A percentile compares a stretch with the other conserved stretches of the same genome.
These are phyloP conservation scores for Mellivora capensis DNA, from an alignment of 2,113 vertebrate genomes.

Conservation along the genomic window DNA sequence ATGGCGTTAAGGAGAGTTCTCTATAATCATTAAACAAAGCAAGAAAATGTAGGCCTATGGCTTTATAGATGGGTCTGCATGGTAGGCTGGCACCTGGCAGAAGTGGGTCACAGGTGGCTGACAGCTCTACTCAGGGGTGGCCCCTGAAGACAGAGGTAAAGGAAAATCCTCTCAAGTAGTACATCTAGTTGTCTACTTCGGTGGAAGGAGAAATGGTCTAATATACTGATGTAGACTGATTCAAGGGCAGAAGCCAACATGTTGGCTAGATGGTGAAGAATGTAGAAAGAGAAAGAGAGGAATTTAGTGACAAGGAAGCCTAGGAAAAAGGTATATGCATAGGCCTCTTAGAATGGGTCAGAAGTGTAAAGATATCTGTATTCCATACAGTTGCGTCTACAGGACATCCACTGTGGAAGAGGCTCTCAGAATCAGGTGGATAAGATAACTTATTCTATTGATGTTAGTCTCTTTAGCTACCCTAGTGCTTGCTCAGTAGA, in stretches of 20 bases:
- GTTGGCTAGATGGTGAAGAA: background rate
- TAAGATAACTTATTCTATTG: constrained; percentile 9
- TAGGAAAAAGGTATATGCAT: background rate
- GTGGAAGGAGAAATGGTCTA: background rate
- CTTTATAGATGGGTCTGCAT: background rate
- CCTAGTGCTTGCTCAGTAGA: background rate
- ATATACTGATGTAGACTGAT: background rate
- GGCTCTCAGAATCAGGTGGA: background rate
- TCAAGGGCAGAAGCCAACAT: background rate
- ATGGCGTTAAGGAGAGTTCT: background rate
- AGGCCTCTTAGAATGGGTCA: background rate
- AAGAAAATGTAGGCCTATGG: background rate
- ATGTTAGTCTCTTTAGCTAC: background rate
- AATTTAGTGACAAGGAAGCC: background rate
- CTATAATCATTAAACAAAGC: background rate
- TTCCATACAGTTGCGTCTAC: background rate
- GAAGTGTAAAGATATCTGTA: background rate
- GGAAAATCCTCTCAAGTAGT: background rate
- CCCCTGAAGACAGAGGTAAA: background rate
- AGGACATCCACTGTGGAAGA: background rate
- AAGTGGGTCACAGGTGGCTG: background rate
- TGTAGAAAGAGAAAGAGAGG: background rate
- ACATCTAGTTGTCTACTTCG: background rate
- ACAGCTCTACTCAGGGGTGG: background rate
- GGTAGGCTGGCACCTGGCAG: background rate